Evolutionary conservation across 2,888 invertebrate genomes (phyloP).

Genomic region (Protodeltote pygarga): DNA sequence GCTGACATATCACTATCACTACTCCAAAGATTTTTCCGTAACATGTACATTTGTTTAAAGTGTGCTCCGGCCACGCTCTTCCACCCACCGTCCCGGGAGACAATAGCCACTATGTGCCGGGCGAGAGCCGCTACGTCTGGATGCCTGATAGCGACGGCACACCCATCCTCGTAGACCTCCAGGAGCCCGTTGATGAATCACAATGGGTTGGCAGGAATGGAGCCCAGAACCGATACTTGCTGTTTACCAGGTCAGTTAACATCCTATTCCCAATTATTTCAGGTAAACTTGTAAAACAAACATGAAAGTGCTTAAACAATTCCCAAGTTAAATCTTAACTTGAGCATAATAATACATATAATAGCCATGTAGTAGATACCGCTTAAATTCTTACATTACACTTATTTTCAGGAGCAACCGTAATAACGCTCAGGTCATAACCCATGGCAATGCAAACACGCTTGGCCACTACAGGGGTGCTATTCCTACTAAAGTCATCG

Average conservation of each 20-base stretch:
- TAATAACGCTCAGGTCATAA: slow-evolving; percentile 60
- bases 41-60: slow-evolving; percentile 39
- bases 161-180: slow-evolving; percentile 70
- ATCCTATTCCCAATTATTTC: not conserved
- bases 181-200: slow-evolving; percentile 55
- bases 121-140: slow-evolving; percentile 77
- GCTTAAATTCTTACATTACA: no score
- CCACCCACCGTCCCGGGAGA: slow-evolving; percentile 70
- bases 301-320: no score
- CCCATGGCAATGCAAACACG: slow-evolving; percentile 61
- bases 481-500: slow-evolving; percentile 63
- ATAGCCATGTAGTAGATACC: no score
- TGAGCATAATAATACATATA: no score
- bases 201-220: slow-evolving; percentile 61
- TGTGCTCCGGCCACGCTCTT: slow-evolving; percentile 60
- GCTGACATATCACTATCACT: no score
- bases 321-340: no score
- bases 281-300: no score
- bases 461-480: slow-evolving; percentile 57
- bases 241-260: slow-evolving; percentile 60
- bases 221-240: slow-evolving; percentile 72
- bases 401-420: slow-evolving; percentile 60
- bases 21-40: no score
- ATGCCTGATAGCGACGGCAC: slow-evolving; percentile 75
- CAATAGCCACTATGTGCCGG: slow-evolving; percentile 78